A percentile compares a stretch with the other conserved stretches of the same genome.
Conservation (phyloP, 2,113 vertebrate species). For the Myiopsitta monachus region DNA sequence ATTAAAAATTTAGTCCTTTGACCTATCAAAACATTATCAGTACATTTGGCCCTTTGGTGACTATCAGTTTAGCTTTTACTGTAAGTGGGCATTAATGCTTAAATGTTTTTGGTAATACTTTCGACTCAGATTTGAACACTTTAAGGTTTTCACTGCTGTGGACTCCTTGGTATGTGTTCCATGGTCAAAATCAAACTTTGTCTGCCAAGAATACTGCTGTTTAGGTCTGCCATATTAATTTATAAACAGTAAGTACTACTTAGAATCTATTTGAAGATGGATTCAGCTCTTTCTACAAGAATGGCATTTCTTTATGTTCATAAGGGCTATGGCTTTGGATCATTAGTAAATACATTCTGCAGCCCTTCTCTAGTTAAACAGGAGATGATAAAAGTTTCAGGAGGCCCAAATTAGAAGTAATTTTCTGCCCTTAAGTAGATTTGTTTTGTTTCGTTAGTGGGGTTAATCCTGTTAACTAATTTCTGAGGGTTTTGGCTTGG, state of each 20-base stretch:
- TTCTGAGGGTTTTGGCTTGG: background rate
- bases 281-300: background rate
- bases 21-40: background rate
- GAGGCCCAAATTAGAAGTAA: background rate
- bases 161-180: background rate
- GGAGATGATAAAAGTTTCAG: background rate
- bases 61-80: background rate
- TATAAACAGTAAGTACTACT: background rate
- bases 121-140: background rate
- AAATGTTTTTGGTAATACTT: background rate
- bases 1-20: background rate
- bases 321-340: background rate
- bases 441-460: background rate
- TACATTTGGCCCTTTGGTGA: background rate
- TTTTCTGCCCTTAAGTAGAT: background rate
- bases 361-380: background rate
- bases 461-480: background rate
- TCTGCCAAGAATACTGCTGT: background rate
- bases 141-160: background rate
- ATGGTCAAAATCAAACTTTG: background rate
- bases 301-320: background rate
- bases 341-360: background rate
- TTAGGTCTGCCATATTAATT: background rate
- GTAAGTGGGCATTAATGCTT: background rate
- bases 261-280: background rate